phyloP scores from a whole-genome alignment of 2,113 vertebrate genomes.

The Labeo catla region DNA sequence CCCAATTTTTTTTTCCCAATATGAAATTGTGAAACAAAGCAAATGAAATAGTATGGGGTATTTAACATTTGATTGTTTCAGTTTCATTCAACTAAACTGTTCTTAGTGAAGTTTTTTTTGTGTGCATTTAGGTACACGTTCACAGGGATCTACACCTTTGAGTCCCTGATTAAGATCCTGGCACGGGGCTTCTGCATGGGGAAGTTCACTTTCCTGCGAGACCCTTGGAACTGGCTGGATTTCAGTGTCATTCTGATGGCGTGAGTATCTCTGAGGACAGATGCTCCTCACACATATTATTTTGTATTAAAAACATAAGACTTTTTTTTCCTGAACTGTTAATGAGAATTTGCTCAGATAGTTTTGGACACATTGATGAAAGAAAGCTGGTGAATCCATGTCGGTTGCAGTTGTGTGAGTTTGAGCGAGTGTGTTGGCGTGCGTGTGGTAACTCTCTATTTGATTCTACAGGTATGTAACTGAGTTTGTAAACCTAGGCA shows the following conservation, averaged over 20 bases:
- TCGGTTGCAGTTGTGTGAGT: constrained; percentile 35
- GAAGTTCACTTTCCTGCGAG: constrained; percentile 94
- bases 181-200: constrained; percentile 97
- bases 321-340: neutral
- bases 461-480: constrained; percentile 99
- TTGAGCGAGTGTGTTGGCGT: constrained; percentile 17
- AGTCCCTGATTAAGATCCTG: constrained; percentile 98
- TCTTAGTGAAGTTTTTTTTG: constrained; percentile 1
- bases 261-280: constrained; percentile 82
- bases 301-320: neutral
- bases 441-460: constrained; percentile 86
- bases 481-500: constrained; percentile 99
- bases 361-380: constrained; percentile 28
- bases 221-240: constrained; percentile 99
- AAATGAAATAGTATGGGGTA: neutral
- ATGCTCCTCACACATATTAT: neutral
- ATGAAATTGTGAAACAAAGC: too few species aligned
- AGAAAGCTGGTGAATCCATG: constrained; percentile 40
- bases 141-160: constrained; percentile 99
- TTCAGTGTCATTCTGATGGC: constrained; percentile 99
- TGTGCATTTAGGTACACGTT: constrained; percentile 89
- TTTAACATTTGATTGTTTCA: neutral
- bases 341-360: constrained; percentile 9
- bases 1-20: neutral
- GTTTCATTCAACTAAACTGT: neutral